Percentiles rank a stretch among this genome's conserved stretches.
These are phyloP conservation scores for Neoarius graeffei DNA, from an alignment of 2,113 vertebrate genomes.

Conservation along the genomic window DNA sequence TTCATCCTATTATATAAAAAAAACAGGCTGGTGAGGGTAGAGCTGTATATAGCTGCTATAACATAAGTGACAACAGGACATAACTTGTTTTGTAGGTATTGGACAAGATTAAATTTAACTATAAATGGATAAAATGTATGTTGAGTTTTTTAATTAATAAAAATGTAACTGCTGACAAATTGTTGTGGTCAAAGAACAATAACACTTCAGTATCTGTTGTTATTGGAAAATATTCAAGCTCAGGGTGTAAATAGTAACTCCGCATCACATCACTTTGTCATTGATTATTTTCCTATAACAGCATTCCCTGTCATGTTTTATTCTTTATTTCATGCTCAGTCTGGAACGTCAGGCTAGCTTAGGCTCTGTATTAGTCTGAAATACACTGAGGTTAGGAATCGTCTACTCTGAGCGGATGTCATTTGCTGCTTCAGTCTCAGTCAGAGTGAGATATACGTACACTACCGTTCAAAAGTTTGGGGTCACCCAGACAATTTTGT, in stretches of 20 bases:
- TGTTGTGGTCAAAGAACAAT: no score
- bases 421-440: slow-evolving; percentile 70
- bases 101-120: no score
- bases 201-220: neutral
- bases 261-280: neutral
- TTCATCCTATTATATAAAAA: neutral
- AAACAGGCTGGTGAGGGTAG: neutral
- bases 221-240: neutral
- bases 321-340: neutral
- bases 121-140: neutral
- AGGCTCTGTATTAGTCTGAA: neutral
- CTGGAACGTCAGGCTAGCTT: slow-evolving; percentile 5
- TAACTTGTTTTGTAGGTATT: no score
- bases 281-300: neutral
- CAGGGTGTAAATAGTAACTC: neutral
- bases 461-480: no score
- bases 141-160: neutral
- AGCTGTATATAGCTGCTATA: neutral
- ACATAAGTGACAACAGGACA: neutral
- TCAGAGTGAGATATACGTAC: slow-evolving; percentile 70
- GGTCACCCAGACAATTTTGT: no score
- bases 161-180: neutral
- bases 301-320: neutral
- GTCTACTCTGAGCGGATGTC: slow-evolving; percentile 58
- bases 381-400: slow-evolving; percentile 48